Percentiles rank a stretch among this genome's conserved stretches.
Conservation (phyloP, 53 echinoderm and acorn worm genomes). For the Crossaster papposus region DNA sequence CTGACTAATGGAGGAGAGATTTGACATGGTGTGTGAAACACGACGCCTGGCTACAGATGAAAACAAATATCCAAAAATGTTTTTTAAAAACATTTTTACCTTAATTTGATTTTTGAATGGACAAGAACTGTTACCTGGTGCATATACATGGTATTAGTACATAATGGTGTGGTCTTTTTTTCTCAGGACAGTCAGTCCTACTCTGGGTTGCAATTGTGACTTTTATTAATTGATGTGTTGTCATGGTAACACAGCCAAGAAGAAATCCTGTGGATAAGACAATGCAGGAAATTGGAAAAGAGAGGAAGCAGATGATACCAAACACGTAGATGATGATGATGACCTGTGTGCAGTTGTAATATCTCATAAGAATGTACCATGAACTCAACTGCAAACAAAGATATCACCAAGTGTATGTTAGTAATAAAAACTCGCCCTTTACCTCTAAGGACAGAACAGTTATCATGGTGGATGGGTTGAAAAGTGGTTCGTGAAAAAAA, state of each 20-base stretch:
- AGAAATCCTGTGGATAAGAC: not conserved
- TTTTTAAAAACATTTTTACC: not conserved
- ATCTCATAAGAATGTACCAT: constrained; percentile 17
- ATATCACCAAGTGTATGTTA: not conserved
- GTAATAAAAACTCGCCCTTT: not conserved
- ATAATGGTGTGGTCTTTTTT: no score
- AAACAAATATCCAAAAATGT: constrained; percentile 2
- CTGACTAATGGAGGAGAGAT: constrained; percentile 49
- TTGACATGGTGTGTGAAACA: constrained; percentile 36
- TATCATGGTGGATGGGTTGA: not conserved
- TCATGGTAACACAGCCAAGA: not conserved
- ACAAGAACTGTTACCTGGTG: not conserved
- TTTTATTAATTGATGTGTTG: not conserved
- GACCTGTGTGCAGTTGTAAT: constrained; percentile 16
- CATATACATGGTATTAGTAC: not conserved
- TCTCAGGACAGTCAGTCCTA: no score
- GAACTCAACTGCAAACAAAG: constrained; percentile 25
- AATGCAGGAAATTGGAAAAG: not conserved
- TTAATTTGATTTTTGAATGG: not conserved
- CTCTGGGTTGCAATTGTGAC: no score
- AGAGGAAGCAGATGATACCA: not conserved
- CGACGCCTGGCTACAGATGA: constrained; percentile 35
- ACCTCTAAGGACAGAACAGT: not conserved
- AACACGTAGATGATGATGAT: constrained; percentile 20
- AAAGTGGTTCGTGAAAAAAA: not conserved